Evolutionary conservation across 1,140 invertebrate species (phyloP).

Genomic region (Drosophila carrolli): DNA sequence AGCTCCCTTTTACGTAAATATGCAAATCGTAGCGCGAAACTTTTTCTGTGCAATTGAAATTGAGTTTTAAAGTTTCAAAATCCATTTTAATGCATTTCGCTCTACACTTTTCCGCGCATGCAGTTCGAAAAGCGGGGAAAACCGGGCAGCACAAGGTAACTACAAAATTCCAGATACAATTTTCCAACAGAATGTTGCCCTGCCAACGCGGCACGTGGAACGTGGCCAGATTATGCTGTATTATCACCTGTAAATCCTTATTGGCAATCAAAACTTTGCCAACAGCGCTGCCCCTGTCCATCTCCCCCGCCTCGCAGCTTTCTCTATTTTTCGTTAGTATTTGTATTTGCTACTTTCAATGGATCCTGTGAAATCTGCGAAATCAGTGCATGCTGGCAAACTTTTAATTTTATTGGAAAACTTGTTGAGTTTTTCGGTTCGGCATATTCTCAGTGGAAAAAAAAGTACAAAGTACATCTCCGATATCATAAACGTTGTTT

Average conservation of each 20-base stretch:
- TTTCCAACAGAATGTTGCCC: constrained; percentile 49
- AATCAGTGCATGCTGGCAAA: constrained; percentile 76
- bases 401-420: constrained; percentile 83
- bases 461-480: neutral
- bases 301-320: neutral
- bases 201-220: constrained; percentile 49
- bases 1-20: constrained; percentile 40
- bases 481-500: neutral
- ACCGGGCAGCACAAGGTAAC: constrained; percentile 52
- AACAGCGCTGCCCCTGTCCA: constrained; percentile 9
- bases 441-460: constrained; percentile 12
- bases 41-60: constrained; percentile 51
- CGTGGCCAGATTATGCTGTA: constrained; percentile 80
- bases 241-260: constrained; percentile 84
- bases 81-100: constrained; percentile 49
- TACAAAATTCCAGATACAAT: constrained; percentile 58
- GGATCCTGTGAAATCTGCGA: constrained; percentile 57
- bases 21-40: constrained; percentile 42
- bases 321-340: constrained; percentile 40
- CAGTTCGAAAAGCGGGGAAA: constrained; percentile 18
- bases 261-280: constrained; percentile 81
- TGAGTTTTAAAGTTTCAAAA: constrained; percentile 52
- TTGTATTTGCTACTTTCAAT: constrained; percentile 80
- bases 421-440: constrained; percentile 52
- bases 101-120: constrained; percentile 18